Conservation (phyloP, 1,140 invertebrate genomes). For the Subanguina moxae region DNA sequence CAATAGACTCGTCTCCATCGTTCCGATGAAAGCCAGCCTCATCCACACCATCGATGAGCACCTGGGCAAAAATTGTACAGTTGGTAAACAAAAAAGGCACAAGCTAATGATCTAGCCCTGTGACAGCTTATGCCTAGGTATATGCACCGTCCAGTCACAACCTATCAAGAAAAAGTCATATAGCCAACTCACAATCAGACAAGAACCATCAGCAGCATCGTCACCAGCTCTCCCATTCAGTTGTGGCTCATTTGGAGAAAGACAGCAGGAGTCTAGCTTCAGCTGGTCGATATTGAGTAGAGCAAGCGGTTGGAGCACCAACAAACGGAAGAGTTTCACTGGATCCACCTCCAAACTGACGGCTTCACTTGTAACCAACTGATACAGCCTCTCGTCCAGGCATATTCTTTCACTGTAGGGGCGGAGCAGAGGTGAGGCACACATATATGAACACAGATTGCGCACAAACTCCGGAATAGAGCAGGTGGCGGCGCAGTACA, state of each 20-base stretch:
- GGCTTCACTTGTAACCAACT: conserved; percentile 20
- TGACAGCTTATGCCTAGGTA: too few species aligned
- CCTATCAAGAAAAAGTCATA: conserved; percentile 14
- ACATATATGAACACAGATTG: conserved; percentile 33
- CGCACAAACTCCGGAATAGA: conserved; percentile 41
- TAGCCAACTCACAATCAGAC: conserved; percentile 3
- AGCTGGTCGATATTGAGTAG: too few species aligned
- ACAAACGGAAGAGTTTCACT: conserved; percentile 28
- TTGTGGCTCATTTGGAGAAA: too few species aligned
- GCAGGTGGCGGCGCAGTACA: conserved; percentile 34
- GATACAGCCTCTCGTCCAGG: conserved; percentile 18
- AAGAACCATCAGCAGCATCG: too few species aligned
- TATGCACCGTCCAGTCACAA: too few species aligned
- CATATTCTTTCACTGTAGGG: conserved; percentile 27
- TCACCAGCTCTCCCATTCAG: too few species aligned
- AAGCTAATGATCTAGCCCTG: too few species aligned
- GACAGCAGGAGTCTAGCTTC: too few species aligned
- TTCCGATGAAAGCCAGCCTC: conserved; percentile 43
- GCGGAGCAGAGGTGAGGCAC: conserved; percentile 8
- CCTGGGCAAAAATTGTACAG: too few species aligned
- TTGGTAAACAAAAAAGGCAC: too few species aligned
- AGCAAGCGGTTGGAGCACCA: conserved; percentile 28
- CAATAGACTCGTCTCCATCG: conserved; percentile 42
- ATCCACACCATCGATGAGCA: conserved; percentile 36
- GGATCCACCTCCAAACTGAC: conserved; percentile 29